These are phyloP conservation scores for Pediacus dermestoides DNA, from an alignment of 2,888 invertebrate species.

Conservation along the genomic window DNA sequence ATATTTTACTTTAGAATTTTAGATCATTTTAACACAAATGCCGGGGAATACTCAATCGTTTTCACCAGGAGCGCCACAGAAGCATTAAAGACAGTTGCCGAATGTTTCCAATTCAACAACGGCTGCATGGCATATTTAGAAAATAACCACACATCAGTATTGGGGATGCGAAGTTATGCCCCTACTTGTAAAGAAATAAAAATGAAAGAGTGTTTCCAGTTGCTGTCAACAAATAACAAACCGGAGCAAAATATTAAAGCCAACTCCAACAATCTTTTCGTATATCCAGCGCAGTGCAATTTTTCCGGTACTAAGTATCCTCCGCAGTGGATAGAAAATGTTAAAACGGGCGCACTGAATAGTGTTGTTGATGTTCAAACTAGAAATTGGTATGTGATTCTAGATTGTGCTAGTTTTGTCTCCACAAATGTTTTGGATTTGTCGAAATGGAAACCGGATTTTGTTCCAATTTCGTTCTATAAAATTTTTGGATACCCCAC, in stretches of 20 bases:
- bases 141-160: constrained; percentile 94
- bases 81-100: constrained; percentile 77
- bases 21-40: constrained; percentile 77
- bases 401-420: constrained; percentile 85
- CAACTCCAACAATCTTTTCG: constrained; percentile 61
- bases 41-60: constrained; percentile 78
- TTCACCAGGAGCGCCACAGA: constrained; percentile 95
- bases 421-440: constrained; percentile 78
- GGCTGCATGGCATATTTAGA: constrained; percentile 70
- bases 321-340: constrained; percentile 62
- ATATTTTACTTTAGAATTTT: constrained; percentile 59
- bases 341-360: constrained; percentile 60
- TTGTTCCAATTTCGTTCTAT: constrained; percentile 90
- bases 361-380: constrained; percentile 39
- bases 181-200: constrained; percentile 56
- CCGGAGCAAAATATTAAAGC: neutral
- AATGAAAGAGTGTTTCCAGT: constrained; percentile 56
- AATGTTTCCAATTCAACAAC: constrained; percentile 66
- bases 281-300: constrained; percentile 90
- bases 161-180: constrained; percentile 84
- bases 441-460: constrained; percentile 71
- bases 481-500: constrained; percentile 97
- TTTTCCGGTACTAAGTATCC: constrained; percentile 92
- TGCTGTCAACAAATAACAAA: constrained; percentile 15
- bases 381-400: constrained; percentile 64